A percentile compares a stretch with the other conserved stretches of the same genome.
phyloP scores from a whole-genome alignment of 2,113 vertebrate genomes.

The Aegotheles bennettii region DNA sequence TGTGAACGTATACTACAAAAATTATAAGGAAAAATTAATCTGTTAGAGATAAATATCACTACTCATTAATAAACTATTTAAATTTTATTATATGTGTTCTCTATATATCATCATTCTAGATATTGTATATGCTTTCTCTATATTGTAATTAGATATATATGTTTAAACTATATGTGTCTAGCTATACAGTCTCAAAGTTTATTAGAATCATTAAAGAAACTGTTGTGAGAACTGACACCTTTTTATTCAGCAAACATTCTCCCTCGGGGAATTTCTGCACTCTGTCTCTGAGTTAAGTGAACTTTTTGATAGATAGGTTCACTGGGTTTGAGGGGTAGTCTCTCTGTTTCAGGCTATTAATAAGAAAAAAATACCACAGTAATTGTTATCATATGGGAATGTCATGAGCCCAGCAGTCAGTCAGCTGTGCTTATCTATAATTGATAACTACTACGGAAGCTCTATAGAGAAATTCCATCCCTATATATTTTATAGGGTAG shows the following conservation, averaged over 20 bases:
- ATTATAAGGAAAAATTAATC: background rate
- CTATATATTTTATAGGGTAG: background rate
- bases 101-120: background rate
- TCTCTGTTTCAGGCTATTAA: too few species aligned
- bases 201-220: background rate
- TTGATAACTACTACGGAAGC: too few species aligned
- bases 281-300: too few species aligned
- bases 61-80: background rate
- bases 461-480: background rate
- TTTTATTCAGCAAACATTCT: too few species aligned
- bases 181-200: background rate
- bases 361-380: too few species aligned
- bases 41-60: background rate
- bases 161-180: background rate
- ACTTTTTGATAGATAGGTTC: too few species aligned
- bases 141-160: background rate
- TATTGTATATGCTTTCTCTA: background rate
- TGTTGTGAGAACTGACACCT: too few species aligned
- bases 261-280: too few species aligned
- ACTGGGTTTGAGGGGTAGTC: too few species aligned
- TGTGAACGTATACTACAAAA: background rate
- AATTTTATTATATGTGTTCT: background rate
- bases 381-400: too few species aligned
- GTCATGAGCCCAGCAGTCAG: too few species aligned
- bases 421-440: too few species aligned